Evolutionary conservation across 37 sponge, comb jelly and placozoan genomes (phyloP), one percentile per base, ranked within the genome.

Genomic region (Aphrocallistes beatrix): DNA sequence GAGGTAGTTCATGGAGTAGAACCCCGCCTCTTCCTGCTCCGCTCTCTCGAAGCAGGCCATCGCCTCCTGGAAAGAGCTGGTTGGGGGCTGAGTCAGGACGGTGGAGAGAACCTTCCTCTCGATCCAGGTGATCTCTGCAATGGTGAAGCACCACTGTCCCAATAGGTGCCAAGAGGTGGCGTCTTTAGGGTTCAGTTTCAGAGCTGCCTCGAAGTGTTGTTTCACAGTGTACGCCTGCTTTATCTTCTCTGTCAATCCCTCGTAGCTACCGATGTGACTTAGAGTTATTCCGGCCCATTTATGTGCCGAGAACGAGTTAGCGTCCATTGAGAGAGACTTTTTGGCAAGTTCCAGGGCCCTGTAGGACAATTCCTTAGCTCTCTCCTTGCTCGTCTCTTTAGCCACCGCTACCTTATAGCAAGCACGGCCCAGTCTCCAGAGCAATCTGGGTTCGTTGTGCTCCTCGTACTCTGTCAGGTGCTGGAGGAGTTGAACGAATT

Each of bases 61-160:
- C 34, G 75, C 75, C 34, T 60, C 75, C 34, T 60, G 32, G 34
- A 19, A 60, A 6, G 75, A 60, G 34, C 75, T 60, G 75, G 25
- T 30, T 19, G 75, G 75, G 25, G 75, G 75, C 34, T 19, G 10
- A 13, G 75, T 30, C 34, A 60, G 75, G 3, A 60, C 34, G 3
- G 75, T 19, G 34, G 75, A 21, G 34, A 60, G 6, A 3, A 60
- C 34, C 28, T 30, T 19, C n/a, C 75, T 3, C 75, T 60, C 75
- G 6, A 60, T 3, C 75, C 75, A 60, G 75, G 28, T 60, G 75
- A 60, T 60, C 25, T 60, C 75, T 13, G 75, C 75, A 6, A 60
- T 60, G 34, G 75, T 32, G 75, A 25, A 60, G 75, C 75, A 60
- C 75, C 75, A 60, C 75, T 60, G 75, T 60, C 75, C 75, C n/a